phyloP scores from a whole-genome alignment of 2,113 vertebrate genomes.

The Daphoenositta chrysoptera region DNA sequence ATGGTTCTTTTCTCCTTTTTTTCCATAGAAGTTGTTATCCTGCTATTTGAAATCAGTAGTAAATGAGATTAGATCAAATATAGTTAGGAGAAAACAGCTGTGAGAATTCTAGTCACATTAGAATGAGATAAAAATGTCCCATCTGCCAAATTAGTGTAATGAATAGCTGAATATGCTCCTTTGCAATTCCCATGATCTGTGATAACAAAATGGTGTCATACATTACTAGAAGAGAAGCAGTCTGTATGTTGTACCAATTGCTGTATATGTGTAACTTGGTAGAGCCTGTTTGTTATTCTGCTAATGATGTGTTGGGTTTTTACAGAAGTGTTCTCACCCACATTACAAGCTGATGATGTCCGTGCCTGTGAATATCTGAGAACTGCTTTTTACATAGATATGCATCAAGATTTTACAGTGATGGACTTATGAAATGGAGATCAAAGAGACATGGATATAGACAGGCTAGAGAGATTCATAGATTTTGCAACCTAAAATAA shows the following conservation, averaged over 20 bases:
- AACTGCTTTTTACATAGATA: conserved; percentile 21
- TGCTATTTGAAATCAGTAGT: background rate
- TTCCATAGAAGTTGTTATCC: background rate
- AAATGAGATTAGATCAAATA: background rate
- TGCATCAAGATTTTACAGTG: background rate
- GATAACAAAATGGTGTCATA: background rate
- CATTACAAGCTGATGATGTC: background rate
- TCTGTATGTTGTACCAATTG: background rate
- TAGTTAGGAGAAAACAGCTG: background rate
- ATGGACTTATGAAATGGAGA: background rate
- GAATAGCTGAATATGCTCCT: background rate
- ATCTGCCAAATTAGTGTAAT: background rate
- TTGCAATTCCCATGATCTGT: background rate
- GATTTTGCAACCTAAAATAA: conserved; percentile 7
- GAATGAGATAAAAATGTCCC: background rate
- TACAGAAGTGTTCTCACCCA: background rate
- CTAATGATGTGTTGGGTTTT: background rate
- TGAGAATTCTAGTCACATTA: background rate
- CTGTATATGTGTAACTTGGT: background rate
- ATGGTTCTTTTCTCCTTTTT: background rate
- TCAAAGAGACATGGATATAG: background rate
- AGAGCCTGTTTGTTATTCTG: background rate
- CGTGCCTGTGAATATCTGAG: background rate
- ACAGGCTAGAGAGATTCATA: background rate
- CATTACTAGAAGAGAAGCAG: background rate